phyloP scores from a whole-genome alignment of 1,140 invertebrate species.

The Trichonephila clavipes region DNA sequence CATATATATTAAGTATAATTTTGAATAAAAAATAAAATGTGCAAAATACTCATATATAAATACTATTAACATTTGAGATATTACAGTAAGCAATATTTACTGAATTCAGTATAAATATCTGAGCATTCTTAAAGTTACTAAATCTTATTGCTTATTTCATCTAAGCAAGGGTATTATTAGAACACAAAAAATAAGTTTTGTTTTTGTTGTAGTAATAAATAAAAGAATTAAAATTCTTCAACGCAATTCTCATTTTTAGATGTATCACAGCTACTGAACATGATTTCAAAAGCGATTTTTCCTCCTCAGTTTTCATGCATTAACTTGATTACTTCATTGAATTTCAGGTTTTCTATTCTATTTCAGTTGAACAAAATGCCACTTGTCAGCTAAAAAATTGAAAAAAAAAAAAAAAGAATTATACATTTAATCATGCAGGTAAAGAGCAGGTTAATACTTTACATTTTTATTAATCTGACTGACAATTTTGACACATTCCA shows the following conservation, averaged over 20 bases:
- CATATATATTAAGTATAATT: too few species aligned
- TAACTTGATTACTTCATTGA: background rate
- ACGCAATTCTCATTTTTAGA: background rate
- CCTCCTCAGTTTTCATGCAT: background rate
- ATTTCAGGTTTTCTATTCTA: background rate
- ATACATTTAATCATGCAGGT: too few species aligned
- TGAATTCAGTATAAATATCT: background rate
- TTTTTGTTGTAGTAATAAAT: background rate
- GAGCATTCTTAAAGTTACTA: background rate
- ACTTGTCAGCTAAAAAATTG: slow-evolving; percentile 62
- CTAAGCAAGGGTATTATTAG: background rate
- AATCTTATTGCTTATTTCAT: background rate
- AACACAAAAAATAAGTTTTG: background rate
- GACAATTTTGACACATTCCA: too few species aligned
- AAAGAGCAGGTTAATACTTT: too few species aligned
- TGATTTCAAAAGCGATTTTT: background rate
- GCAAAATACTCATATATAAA: too few species aligned
- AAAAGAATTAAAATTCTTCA: too few species aligned
- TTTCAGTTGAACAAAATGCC: slow-evolving; percentile 68
- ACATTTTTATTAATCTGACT: too few species aligned
- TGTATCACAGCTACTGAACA: background rate
- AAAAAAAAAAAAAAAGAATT: background rate
- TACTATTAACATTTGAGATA: background rate
- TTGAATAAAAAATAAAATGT: too few species aligned
- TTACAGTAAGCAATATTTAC: background rate